These are phyloP conservation scores for Apeira syringaria DNA, from an alignment of 2,888 invertebrate species.

Conservation along the genomic window DNA sequence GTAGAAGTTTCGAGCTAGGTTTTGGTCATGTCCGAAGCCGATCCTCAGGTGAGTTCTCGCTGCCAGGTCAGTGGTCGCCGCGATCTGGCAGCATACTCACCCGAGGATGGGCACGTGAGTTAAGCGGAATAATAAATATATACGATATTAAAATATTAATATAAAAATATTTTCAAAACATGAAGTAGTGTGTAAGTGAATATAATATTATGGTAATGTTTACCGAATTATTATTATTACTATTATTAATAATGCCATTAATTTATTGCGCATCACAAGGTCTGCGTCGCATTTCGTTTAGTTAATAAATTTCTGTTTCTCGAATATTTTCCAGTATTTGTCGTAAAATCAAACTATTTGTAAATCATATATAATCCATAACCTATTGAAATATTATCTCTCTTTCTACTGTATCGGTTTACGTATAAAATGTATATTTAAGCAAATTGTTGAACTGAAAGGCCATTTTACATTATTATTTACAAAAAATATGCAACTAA, in stretches of 20 bases:
- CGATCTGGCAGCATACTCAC: no score
- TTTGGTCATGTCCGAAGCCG: no score
- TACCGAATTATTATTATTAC: slow-evolving; percentile 18
- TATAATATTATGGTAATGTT: slow-evolving; percentile 32
- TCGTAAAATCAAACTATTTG: slow-evolving; percentile 27
- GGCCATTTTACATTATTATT: slow-evolving; percentile 13
- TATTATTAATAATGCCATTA: slow-evolving; percentile 11
- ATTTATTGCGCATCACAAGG: slow-evolving; percentile 5
- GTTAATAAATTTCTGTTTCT: slow-evolving; percentile 37
- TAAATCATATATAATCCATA: slow-evolving; percentile 25
- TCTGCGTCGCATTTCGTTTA: slow-evolving; percentile 32
- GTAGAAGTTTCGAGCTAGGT: no score
- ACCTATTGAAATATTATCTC: slow-evolving; percentile 37
- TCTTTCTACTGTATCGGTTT: slow-evolving; percentile 62
- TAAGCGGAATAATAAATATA: slow-evolving; percentile 28
- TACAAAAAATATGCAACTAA: slow-evolving; percentile 32
- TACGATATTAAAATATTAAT: slow-evolving; percentile 33
- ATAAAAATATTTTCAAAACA: slow-evolving; percentile 42
- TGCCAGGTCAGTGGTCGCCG: no score
- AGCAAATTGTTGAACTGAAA: slow-evolving; percentile 29
- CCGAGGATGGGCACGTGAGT: no score
- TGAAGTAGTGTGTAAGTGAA: slow-evolving; percentile 52
- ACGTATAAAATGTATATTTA: slow-evolving; percentile 14
- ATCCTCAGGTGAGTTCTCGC: no score
- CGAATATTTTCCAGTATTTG: slow-evolving; percentile 44